Percentiles rank a stretch among this genome's conserved stretches.
Conservation (phyloP, 2,888 invertebrate species). For the Carcina quercana region DNA sequence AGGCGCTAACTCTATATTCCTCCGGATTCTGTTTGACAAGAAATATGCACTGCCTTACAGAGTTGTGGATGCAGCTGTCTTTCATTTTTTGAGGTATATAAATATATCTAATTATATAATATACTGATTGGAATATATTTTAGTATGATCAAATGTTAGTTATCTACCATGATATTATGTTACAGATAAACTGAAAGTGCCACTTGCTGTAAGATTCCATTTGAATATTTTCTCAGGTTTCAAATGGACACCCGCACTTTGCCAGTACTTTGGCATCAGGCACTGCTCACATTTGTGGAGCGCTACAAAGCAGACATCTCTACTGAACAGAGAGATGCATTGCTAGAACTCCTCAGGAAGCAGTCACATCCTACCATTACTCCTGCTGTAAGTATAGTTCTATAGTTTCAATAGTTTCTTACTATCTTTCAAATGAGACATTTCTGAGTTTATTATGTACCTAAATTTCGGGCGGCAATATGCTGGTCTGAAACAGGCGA, state of each 20-base stretch:
- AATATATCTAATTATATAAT: too few relatives aligned
- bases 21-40: conserved; percentile 95
- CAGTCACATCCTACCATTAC: conserved; percentile 84
- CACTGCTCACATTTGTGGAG: conserved; percentile 93
- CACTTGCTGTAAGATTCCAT: too few relatives aligned
- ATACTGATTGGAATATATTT: not conserved
- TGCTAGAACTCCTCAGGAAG: conserved; percentile 84
- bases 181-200: too few relatives aligned
- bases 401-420: not conserved
- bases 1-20: conserved; percentile 96
- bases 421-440: not conserved
- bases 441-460: not conserved
- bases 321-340: conserved; percentile 91
- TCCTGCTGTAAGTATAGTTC: conserved; percentile 60
- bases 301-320: conserved; percentile 97
- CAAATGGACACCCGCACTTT: conserved; percentile 86
- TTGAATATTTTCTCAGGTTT: conserved; percentile 83
- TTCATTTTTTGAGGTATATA: conserved; percentile 90
- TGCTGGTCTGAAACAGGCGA: not conserved
- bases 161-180: too few relatives aligned
- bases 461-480: not conserved
- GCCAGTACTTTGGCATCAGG: conserved; percentile 98
- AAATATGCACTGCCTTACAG: conserved; percentile 97
- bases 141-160: not conserved
- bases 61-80: conserved; percentile 95